phyloP scores from a whole-genome alignment of 2,113 vertebrate species.

The Hippocampus comes region DNA sequence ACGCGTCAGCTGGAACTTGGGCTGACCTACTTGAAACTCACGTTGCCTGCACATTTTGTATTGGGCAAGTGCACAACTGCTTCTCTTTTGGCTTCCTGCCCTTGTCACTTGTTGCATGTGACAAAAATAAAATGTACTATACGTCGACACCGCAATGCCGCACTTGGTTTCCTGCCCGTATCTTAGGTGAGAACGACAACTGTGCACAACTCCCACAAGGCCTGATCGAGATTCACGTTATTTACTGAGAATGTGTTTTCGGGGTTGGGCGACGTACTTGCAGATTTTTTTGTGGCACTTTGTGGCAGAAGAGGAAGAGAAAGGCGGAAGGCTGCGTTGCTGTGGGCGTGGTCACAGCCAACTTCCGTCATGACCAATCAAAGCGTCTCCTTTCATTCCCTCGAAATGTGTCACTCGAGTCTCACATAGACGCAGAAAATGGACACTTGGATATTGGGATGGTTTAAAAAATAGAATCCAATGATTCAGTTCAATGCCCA shows the following conservation, averaged over 20 bases:
- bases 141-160: not conserved
- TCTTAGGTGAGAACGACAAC: not conserved
- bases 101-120: not conserved
- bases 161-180: not conserved
- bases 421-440: too few relatives aligned
- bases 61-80: not conserved
- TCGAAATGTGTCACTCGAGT: too few relatives aligned
- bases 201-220: not conserved
- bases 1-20: not conserved
- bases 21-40: not conserved
- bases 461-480: too few relatives aligned
- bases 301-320: too few relatives aligned
- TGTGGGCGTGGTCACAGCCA: too few relatives aligned
- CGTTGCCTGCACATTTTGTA: not conserved
- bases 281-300: too few relatives aligned
- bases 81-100: constrained; percentile 1
- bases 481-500: too few relatives aligned
- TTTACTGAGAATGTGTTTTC: not conserved
- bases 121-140: not conserved
- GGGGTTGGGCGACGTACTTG: not conserved
- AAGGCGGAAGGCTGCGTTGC: too few relatives aligned
- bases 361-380: too few relatives aligned
- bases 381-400: too few relatives aligned
- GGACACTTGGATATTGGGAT: too few relatives aligned
- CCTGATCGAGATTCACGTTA: not conserved